Conservation (phyloP, 2,888 invertebrate species). For the Odiellus spinosus region DNA sequence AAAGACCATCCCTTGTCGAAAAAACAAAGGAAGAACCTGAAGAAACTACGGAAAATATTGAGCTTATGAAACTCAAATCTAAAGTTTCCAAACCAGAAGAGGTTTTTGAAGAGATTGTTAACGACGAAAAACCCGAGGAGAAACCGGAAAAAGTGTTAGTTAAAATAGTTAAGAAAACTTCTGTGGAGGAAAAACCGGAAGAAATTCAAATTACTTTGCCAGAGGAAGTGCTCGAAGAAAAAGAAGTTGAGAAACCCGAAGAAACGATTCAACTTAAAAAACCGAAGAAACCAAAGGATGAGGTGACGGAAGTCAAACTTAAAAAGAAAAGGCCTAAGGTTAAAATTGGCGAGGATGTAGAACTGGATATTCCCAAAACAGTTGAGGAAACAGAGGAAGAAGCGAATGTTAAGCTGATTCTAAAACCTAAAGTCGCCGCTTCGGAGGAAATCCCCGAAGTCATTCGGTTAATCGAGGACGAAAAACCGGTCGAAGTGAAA, state of each 20-base stretch:
- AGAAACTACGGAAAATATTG: slow-evolving; percentile 20
- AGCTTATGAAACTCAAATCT: too few species aligned
- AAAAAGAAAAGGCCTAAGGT: slow-evolving; percentile 3
- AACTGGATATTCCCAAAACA: neutral
- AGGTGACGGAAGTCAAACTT: slow-evolving; percentile 16
- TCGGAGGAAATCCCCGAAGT: too few species aligned
- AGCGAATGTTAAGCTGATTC: too few species aligned
- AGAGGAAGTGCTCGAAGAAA: slow-evolving; percentile 36
- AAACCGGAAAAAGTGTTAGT: too few species aligned
- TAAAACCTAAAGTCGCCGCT: too few species aligned
- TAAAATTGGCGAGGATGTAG: neutral
- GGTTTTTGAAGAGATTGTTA: too few species aligned
- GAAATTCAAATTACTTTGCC: slow-evolving; percentile 36
- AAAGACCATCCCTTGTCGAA: neutral
- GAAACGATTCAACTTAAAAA: too few species aligned
- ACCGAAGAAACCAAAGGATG: too few species aligned
- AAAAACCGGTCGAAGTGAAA: slow-evolving; percentile 2
- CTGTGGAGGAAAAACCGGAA: neutral
- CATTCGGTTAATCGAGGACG: neutral
- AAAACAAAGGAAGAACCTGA: slow-evolving; percentile 36
- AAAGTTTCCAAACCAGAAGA: too few species aligned
- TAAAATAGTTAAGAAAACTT: too few species aligned
- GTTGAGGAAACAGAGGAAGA: too few species aligned
- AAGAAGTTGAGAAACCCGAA: slow-evolving; percentile 28
- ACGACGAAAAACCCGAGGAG: too few species aligned